Evolutionary conservation across 1,140 invertebrate genomes (phyloP).

Genomic region (Helicorthomorpha holstii): DNA sequence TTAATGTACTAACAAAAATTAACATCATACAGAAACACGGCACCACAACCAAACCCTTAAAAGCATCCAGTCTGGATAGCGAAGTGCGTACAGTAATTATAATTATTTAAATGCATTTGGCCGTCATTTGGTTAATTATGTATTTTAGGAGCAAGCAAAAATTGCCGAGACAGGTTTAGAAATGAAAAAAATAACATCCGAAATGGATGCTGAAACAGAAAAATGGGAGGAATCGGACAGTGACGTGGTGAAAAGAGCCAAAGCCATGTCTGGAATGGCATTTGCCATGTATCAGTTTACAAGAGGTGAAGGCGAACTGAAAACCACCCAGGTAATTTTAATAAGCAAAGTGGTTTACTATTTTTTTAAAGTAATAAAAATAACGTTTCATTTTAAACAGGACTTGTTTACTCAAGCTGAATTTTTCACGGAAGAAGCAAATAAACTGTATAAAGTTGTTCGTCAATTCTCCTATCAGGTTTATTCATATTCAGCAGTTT

Average conservation of each 20-base stretch:
- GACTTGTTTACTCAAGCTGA: constrained; percentile 99
- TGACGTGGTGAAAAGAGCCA: constrained; percentile 93
- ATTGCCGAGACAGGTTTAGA: constrained; percentile 92
- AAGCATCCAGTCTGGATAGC: constrained; percentile 70
- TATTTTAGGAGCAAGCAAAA: constrained; percentile 95
- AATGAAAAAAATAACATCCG: constrained; percentile 91
- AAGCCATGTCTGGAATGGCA: constrained; percentile 98
- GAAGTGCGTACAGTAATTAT: no score
- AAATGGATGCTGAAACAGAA: constrained; percentile 93
- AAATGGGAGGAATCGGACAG: constrained; percentile 80
- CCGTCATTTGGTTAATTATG: no score
- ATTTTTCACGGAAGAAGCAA: constrained; percentile 98
- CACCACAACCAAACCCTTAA: constrained; percentile 82
- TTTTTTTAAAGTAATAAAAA: no score
- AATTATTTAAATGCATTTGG: no score
- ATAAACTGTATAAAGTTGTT: constrained; percentile 96
- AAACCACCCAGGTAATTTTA: constrained; percentile 86
- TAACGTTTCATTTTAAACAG: constrained; percentile 3
- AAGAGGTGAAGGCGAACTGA: constrained; percentile 85
- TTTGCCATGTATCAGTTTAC: constrained; percentile 98
- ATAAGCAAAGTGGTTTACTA: not conserved
- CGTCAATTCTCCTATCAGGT: constrained; percentile 98
- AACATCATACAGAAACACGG: constrained; percentile 99
- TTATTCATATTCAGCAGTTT: constrained; percentile 14
- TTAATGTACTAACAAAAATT: no score